Evolutionary conservation across 1,140 invertebrate species (phyloP), one percentile per base, ranked within the genome.

Genomic region (Heterodera schachtii): DNA sequence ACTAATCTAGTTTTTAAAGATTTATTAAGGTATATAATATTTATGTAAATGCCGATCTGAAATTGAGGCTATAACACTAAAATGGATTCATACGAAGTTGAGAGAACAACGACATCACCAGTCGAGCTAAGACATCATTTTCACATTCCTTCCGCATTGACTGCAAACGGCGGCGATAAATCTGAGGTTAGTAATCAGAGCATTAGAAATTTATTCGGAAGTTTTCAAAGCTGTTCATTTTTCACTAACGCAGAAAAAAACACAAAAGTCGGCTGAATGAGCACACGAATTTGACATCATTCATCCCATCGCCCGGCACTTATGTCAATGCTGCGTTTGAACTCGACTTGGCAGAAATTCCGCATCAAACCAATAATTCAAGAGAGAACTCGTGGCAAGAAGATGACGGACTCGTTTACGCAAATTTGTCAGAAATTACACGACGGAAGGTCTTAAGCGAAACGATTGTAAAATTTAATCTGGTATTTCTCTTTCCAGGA

Each of bases 341-440:
- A 69, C 44, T 46, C 77, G 31, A 78, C 44, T 67, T 64, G 1
- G 49, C 21, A 41, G 57, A 78, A 64, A 64, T 64, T 64, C 57
- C 11, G n/a, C 70, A 47, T 31, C 66, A 31, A 13, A 19, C 57
- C 31, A 19, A 71, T 31, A 46, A 78, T 70, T 21, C 3, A n/a
- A 41, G 31, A 7, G 49, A n/a, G 19, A 66, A 78, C 31, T 13
- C 77, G 13, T 31, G 31, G 66, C 64, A 78, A 21, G 46, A 47
- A 11, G 82, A 84, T 73, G 80, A 82, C 46, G 60, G 11, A 43
- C 19, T 21, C 16, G 74, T 84, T n/a, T 84, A 84, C 69, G 83
- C 83, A 43, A 84, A 84, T 82, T 85, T 86, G 44, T 49, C 82
- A 16, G 83, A 84, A 44, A 84, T 84, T 13, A 44, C 67, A 4